phyloP scores from a whole-genome alignment of 2,797 vertebrate species.

The Podarcis siculus region DNA sequence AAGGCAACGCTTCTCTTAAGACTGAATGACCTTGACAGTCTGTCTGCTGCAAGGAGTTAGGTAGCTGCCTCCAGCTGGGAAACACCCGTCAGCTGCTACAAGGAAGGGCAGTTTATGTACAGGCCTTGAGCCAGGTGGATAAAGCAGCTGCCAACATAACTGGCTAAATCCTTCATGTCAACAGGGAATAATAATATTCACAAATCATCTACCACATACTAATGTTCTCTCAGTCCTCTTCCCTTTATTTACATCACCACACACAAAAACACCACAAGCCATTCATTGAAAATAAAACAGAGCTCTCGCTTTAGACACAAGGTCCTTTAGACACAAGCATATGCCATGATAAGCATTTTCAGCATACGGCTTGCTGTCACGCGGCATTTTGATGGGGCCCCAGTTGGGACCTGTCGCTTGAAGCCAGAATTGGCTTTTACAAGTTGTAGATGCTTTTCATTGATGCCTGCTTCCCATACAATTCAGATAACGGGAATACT shows the following conservation, averaged over 20 bases:
- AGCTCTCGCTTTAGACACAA: not conserved
- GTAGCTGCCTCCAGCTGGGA: not conserved
- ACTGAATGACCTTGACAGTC: not conserved
- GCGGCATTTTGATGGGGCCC: not conserved
- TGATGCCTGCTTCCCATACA: not conserved
- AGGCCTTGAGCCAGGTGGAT: not conserved
- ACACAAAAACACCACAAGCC: slow-evolving; percentile 1
- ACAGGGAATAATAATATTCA: not conserved
- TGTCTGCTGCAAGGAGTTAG: slow-evolving; percentile 11
- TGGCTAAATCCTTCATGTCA: slow-evolving; percentile 1
- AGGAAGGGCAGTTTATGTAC: not conserved
- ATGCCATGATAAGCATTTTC: not conserved
- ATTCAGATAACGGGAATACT: not conserved
- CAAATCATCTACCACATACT: not conserved
- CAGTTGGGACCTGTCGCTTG: not conserved
- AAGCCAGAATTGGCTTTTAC: not conserved
- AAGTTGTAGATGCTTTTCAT: too few species aligned
- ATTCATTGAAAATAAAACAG: not conserved
- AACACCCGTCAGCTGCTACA: not conserved
- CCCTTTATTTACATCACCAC: not conserved
- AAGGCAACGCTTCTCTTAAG: not conserved
- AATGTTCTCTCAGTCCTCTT: not conserved
- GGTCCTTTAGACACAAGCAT: not conserved
- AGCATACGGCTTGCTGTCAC: not conserved
- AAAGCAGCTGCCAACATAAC: slow-evolving; percentile 2